Percentiles rank a stretch among this genome's conserved stretches.
Evolutionary conservation across 2,113 vertebrate genomes (phyloP).

Genomic region (Odocoileus virginianus): DNA sequence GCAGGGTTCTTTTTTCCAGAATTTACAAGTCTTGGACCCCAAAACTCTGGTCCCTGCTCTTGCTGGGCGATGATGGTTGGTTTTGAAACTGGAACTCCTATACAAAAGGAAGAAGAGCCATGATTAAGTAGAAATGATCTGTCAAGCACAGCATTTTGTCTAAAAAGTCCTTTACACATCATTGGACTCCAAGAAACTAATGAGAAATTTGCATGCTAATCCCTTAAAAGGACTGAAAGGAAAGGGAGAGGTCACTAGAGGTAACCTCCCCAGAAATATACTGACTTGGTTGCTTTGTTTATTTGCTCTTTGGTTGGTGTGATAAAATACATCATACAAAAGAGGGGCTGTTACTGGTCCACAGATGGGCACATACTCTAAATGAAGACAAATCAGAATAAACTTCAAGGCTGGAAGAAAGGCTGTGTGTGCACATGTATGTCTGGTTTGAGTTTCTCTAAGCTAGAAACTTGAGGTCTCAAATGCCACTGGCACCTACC

Average conservation of each 20-base stretch:
- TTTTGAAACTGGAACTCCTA: constrained; percentile 54
- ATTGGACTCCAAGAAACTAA: not conserved
- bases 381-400: not conserved
- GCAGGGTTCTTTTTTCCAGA: not conserved
- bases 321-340: not conserved
- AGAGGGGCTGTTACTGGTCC: not conserved
- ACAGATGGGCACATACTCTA: not conserved
- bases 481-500: not conserved
- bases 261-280: not conserved
- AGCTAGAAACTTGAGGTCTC: not conserved
- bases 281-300: not conserved
- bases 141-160: not conserved
- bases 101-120: constrained; percentile 33
- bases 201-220: not conserved
- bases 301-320: not conserved
- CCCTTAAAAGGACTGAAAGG: not conserved
- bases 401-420: not conserved
- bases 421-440: too few species aligned
- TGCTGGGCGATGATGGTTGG: not conserved
- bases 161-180: not conserved
- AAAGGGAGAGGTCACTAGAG: not conserved
- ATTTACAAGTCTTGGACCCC: not conserved
- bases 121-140: not conserved
- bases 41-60: constrained; percentile 48
- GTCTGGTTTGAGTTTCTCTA: not conserved